Evolutionary conservation across 2,888 invertebrate species (phyloP).

Genomic region (Drosophila phalerata): DNA sequence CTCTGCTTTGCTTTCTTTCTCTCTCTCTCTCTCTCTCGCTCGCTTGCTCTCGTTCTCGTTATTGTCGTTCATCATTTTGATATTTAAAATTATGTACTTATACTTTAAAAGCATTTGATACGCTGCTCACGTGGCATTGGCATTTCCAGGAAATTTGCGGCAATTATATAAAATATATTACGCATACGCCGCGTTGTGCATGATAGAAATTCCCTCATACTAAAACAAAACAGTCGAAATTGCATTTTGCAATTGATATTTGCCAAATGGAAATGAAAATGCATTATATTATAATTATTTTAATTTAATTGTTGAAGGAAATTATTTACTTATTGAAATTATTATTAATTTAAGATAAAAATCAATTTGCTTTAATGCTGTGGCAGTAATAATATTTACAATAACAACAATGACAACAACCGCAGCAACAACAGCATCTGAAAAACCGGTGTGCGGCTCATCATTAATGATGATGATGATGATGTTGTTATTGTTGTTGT

Average conservation of each 20-base stretch:
- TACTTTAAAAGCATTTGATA: constrained; percentile 4
- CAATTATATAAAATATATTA: constrained; percentile 53
- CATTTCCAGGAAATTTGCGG: constrained; percentile 26
- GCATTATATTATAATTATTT: background rate
- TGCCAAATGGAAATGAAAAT: background rate
- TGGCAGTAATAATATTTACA: constrained; percentile 5
- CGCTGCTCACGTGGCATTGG: constrained; percentile 61
- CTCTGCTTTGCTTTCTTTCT: background rate
- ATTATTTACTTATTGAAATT: background rate
- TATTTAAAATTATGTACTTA: background rate
- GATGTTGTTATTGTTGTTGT: constrained; percentile 22
- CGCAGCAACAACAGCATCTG: constrained; percentile 34
- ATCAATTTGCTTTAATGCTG: constrained; percentile 17
- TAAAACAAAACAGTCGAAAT: background rate
- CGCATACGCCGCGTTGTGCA: constrained; percentile 48
- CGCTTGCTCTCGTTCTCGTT: background rate
- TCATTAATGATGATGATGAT: constrained; percentile 28
- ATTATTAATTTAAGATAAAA: background rate
- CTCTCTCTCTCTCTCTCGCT: too few relatives aligned
- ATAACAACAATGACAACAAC: constrained; percentile 14
- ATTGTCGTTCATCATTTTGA: constrained; percentile 32
- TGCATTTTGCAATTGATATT: background rate
- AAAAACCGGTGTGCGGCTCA: constrained; percentile 62
- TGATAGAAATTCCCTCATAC: background rate
- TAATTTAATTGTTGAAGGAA: background rate